Conservation (phyloP, 2,888 invertebrate genomes). For the Syrphus vitripennis region DNA sequence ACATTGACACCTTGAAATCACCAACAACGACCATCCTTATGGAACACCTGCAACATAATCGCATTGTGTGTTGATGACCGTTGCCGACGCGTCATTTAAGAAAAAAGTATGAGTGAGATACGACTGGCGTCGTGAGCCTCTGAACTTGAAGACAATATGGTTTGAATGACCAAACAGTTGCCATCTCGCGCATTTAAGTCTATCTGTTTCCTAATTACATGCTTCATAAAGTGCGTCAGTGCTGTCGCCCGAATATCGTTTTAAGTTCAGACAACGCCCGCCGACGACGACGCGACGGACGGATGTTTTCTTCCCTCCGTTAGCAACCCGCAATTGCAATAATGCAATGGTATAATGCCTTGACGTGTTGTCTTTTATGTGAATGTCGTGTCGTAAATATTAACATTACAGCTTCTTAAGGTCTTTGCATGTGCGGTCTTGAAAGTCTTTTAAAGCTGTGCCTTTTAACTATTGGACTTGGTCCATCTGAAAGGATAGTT, state of each 20-base stretch:
- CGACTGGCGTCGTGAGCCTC: slow-evolving; percentile 52
- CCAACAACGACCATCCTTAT: slow-evolving; percentile 9
- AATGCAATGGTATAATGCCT: slow-evolving; percentile 8
- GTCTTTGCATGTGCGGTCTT: neutral
- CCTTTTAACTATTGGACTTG: slow-evolving; percentile 39
- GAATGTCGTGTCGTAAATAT: slow-evolving; percentile 61
- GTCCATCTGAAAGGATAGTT: slow-evolving; percentile 27
- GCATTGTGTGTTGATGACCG: slow-evolving; percentile 5
- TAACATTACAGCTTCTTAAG: slow-evolving; percentile 36
- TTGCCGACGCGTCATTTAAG: slow-evolving; percentile 25
- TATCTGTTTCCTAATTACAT: slow-evolving; percentile 67
- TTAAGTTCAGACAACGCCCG: slow-evolving; percentile 28
- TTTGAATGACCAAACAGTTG: slow-evolving; percentile 63
- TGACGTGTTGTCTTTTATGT: slow-evolving; percentile 62
- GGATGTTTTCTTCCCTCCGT: neutral
- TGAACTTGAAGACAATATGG: slow-evolving; percentile 55
- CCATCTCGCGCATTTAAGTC: slow-evolving; percentile 55
- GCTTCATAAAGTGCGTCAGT: slow-evolving; percentile 62
- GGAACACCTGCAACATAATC: slow-evolving; percentile 54
- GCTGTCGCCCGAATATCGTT: slow-evolving; percentile 5
- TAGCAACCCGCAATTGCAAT: neutral
- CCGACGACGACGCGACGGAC: neutral
- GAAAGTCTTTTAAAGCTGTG: neutral
- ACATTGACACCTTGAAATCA: neutral
- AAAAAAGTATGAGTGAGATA: slow-evolving; percentile 66